Evolutionary conservation across 1,140 invertebrate genomes (phyloP), one percentile per base, ranked within the genome.

Genomic region (Megalonaias nervosa): DNA sequence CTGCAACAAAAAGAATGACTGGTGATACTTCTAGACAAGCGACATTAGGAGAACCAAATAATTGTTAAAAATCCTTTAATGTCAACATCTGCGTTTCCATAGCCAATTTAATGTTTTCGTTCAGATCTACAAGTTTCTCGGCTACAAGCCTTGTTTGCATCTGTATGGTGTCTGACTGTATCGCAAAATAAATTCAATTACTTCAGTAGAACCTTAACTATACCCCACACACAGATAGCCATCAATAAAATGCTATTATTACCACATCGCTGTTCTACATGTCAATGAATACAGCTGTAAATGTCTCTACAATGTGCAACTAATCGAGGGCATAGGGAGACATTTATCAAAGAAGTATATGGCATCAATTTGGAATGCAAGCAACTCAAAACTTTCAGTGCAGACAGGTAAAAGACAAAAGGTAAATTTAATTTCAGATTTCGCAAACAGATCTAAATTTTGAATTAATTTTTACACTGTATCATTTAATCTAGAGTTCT

Each of bases 231-330:
- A 66, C 4, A 82, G 55, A 60, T 79, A 79, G 67, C 78, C 80
- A 76, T 81, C 74, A 59, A 71, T 21, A 12, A 77, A 56, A 68
- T 82, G 74, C 19, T 75, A 17, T 56, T 16, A 12, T 77, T 21
- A 15, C n/a, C 15, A n/a, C 70, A 60, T 58, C 73, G 67, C 4
- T 71, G 68, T 65, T 77, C 26, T n/a, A 56, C 48, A n/a, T 77
- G 69, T 75, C 74, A 81, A 14, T 78, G 75, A 3, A 82, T 66
- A 21, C 70, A 58, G 72, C 61, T 19, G 69, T 74, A 48, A 81
- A 74, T 62, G 67, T 61, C 65, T 81, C 79, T 78, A 82, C 80
- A 31, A 79, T 11, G 59, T 19, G 66, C 79, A 82, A 38, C 71
- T 72, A 71, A 23, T 70, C 57, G 48, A 65, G 5, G 59, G 15